These are phyloP conservation scores for Xenopus laevis DNA, from an alignment of 2,113 vertebrate species.

Conservation along the genomic window DNA sequence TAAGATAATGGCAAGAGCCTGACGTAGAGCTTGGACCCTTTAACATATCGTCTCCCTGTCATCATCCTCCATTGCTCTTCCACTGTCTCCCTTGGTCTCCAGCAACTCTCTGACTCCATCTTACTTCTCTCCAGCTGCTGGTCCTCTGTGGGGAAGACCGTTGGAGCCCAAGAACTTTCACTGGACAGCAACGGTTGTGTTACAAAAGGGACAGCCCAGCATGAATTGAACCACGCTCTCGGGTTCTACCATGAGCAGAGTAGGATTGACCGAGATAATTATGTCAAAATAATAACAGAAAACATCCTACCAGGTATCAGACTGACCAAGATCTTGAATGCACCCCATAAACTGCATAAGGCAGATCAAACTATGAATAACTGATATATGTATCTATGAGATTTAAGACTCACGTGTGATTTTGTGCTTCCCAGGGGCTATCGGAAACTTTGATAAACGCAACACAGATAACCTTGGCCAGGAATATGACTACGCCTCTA, in stretches of 20 bases:
- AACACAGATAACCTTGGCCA: slow-evolving; percentile 62
- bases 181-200: slow-evolving; percentile 58
- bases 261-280: slow-evolving; percentile 64
- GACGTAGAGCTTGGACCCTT: too few relatives aligned
- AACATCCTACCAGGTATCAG: slow-evolving; percentile 12
- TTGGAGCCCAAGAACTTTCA: slow-evolving; percentile 54
- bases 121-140: slow-evolving; percentile 56
- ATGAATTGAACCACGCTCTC: slow-evolving; percentile 65
- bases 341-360: too few relatives aligned
- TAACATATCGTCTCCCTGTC: too few relatives aligned
- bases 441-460: slow-evolving; percentile 55
- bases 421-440: too few relatives aligned
- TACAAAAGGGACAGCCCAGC: slow-evolving; percentile 60
- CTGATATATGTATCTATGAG: too few relatives aligned
- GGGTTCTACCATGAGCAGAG: slow-evolving; percentile 70
- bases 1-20: too few relatives aligned
- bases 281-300: slow-evolving; percentile 57
- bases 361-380: too few relatives aligned
- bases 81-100: too few relatives aligned
- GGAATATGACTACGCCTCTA: slow-evolving; percentile 70
- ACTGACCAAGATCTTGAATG: background rate
- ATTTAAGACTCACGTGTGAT: too few relatives aligned
- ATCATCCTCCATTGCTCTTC: too few relatives aligned
- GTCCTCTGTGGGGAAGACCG: slow-evolving; percentile 61
- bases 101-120: too few relatives aligned